A percentile compares a stretch with the other conserved stretches of the same genome.
Evolutionary conservation across 2,888 invertebrate species (phyloP).

Genomic region (Cartodere bifasciata): DNA sequence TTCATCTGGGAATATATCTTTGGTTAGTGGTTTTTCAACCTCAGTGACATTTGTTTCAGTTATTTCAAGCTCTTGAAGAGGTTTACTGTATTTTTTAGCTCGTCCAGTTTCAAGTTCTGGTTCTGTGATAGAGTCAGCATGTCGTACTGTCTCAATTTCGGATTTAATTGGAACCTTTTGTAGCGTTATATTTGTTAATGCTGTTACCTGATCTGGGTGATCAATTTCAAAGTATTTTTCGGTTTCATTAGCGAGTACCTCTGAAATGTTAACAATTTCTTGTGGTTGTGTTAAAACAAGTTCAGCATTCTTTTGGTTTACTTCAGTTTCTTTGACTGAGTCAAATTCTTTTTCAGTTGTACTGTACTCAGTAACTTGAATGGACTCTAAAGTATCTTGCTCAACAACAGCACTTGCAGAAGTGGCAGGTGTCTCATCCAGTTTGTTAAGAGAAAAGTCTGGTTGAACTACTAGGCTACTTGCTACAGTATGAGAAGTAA

Average conservation of each 20-base stretch:
- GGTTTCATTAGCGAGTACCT: constrained; percentile 35
- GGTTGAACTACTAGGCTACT: constrained; percentile 37
- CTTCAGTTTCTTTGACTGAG: constrained; percentile 22
- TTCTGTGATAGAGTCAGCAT: constrained; percentile 35
- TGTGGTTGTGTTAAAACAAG: constrained; percentile 27
- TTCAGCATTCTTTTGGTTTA: constrained; percentile 29
- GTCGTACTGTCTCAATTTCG: constrained; percentile 35
- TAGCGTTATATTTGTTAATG: constrained; percentile 33
- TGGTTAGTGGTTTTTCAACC: constrained; percentile 34
- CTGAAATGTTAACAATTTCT: constrained; percentile 32
- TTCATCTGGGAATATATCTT: constrained; percentile 42
- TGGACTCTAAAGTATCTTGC: constrained; percentile 39
- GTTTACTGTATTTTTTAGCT: constrained; percentile 38
- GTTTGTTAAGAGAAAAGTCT: constrained; percentile 29
- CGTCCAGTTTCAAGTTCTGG: constrained; percentile 33
- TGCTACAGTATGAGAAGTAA: constrained; percentile 37
- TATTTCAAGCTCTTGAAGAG: constrained; percentile 39
- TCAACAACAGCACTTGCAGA: constrained; percentile 36
- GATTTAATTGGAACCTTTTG: constrained; percentile 37
- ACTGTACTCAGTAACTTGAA: constrained; percentile 41
- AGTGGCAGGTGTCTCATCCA: constrained; percentile 28
- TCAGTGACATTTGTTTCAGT: constrained; percentile 44
- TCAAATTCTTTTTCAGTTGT: constrained; percentile 38
- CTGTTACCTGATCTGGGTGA: constrained; percentile 30
- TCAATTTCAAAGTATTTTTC: constrained; percentile 34